These are phyloP conservation scores for Thrips palmi DNA, from an alignment of 1,140 invertebrate species.

Conservation along the genomic window DNA sequence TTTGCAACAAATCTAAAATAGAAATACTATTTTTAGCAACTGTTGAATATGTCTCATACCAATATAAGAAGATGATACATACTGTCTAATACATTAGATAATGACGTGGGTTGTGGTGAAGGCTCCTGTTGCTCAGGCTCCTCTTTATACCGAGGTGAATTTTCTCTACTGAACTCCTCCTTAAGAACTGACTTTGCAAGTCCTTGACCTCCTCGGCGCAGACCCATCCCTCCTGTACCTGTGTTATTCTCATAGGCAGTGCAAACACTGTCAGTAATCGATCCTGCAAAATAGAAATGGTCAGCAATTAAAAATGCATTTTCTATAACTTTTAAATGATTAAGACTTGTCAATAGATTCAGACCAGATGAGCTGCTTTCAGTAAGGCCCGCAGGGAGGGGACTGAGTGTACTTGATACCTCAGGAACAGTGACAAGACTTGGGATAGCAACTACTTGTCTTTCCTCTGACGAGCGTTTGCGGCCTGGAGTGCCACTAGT, in stretches of 20 bases:
- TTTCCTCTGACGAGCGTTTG: conserved; percentile 27
- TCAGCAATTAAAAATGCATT: conserved; percentile 1
- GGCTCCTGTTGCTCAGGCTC: conserved; percentile 9
- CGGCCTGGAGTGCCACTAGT: conserved; percentile 21
- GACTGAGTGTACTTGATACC: conserved; percentile 15
- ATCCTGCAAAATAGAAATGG: conserved; percentile 22
- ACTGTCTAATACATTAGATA: conserved; percentile 5
- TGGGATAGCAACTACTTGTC: conserved; percentile 19
- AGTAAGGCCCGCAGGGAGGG: conserved; percentile 28
- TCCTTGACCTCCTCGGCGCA: conserved; percentile 8
- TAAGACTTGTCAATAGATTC: conserved; percentile 14
- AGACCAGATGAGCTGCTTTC: conserved; percentile 43
- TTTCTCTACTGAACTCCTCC: conserved; percentile 11
- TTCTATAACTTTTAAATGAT: not conserved
- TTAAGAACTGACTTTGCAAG: no score
- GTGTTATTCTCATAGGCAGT: conserved; percentile 32
- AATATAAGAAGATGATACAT: not conserved
- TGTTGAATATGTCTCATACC: not conserved
- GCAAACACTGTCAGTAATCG: conserved; percentile 38
- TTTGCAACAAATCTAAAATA: conserved; percentile 23
- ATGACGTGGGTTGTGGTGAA: conserved; percentile 5
- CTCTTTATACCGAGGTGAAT: conserved; percentile 3
- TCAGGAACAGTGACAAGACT: conserved; percentile 25
- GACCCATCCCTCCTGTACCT: conserved; percentile 1
- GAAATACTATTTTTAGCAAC: not conserved